Evolutionary conservation across 2,888 invertebrate species (phyloP).

Genomic region (Clusia tigrina): DNA sequence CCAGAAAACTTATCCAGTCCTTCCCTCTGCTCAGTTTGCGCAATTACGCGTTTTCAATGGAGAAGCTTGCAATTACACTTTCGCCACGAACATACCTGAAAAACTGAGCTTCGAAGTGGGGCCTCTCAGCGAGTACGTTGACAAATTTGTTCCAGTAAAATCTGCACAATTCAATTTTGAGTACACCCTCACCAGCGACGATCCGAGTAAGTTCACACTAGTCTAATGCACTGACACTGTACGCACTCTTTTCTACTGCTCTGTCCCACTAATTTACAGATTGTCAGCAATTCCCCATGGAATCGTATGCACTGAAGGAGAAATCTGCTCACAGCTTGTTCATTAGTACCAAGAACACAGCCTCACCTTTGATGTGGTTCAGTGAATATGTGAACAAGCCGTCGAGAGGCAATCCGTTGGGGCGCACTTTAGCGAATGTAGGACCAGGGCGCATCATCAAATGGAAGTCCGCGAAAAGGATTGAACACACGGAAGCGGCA

Average conservation of each 20-base stretch:
- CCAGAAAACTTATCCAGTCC: constrained; percentile 72
- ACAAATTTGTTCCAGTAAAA: constrained; percentile 45
- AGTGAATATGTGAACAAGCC: constrained; percentile 56
- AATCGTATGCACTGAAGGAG: constrained; percentile 28
- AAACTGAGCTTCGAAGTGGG: constrained; percentile 39
- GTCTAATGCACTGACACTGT: not conserved
- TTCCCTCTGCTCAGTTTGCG: constrained; percentile 69
- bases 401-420: constrained; percentile 50
- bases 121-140: constrained; percentile 38
- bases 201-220: constrained; percentile 18
- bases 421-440: constrained; percentile 51
- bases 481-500: constrained; percentile 40
- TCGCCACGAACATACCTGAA: constrained; percentile 43
- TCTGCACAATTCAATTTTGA: constrained; percentile 13
- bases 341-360: constrained; percentile 40
- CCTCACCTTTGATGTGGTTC: constrained; percentile 27
- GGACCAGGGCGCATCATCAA: constrained; percentile 35
- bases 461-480: constrained; percentile 43
- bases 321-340: constrained; percentile 51
- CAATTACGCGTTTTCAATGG: constrained; percentile 79
- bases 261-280: not conserved
- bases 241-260: constrained; percentile 1
- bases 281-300: constrained; percentile 31
- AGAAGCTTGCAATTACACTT: constrained; percentile 63
- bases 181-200: constrained; percentile 29